These are phyloP conservation scores for Pachyramphus minor DNA, from an alignment of 2,113 vertebrate species.

Conservation along the genomic window DNA sequence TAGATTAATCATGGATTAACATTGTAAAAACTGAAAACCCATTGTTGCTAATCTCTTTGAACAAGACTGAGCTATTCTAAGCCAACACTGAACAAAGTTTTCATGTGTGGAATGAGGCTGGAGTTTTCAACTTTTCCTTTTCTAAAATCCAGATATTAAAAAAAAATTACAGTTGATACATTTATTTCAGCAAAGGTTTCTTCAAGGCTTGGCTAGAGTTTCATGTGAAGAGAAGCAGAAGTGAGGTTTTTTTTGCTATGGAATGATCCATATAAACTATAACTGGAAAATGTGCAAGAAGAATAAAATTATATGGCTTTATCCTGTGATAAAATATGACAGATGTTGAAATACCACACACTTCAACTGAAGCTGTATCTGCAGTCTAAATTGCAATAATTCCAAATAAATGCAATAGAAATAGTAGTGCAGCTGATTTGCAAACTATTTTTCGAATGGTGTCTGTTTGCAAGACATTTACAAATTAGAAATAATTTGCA, in stretches of 20 bases:
- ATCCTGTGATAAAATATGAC: neutral
- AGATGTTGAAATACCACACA: neutral
- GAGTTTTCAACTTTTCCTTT: slow-evolving; percentile 13
- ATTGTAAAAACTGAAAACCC: slow-evolving; percentile 17
- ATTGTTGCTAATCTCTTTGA: slow-evolving; percentile 15
- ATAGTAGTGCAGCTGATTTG: neutral
- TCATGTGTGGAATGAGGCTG: neutral
- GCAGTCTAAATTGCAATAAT: neutral
- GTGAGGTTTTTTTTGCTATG: neutral
- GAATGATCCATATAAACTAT: neutral
- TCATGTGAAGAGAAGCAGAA: neutral
- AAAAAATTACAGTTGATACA: neutral
- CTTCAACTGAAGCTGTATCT: neutral
- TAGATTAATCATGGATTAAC: slow-evolving; percentile 27
- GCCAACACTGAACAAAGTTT: neutral
- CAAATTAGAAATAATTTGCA: neutral
- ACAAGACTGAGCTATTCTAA: slow-evolving; percentile 8
- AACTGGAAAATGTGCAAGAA: neutral
- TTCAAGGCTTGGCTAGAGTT: neutral
- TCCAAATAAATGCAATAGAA: neutral
- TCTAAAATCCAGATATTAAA: neutral
- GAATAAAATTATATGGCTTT: neutral
- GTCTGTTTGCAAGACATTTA: neutral
- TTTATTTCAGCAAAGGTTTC: neutral
- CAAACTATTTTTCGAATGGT: neutral